Percentiles rank a stretch among this genome's conserved stretches.
These are phyloP conservation scores for Cinara cedri DNA, from an alignment of 2,888 invertebrate species.

Conservation along the genomic window DNA sequence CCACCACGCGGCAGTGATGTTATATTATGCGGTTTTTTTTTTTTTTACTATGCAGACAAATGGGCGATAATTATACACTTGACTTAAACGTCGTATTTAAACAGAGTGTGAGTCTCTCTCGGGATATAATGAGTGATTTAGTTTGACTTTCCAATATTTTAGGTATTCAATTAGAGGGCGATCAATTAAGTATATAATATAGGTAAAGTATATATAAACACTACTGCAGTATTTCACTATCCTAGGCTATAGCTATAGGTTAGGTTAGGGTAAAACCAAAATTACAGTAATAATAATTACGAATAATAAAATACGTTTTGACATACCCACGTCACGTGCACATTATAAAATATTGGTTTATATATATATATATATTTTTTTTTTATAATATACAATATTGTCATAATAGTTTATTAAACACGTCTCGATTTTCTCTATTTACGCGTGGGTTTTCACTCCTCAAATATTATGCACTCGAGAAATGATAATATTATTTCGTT, in stretches of 20 bases:
- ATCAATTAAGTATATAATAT: constrained; percentile 22
- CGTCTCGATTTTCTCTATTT: too few relatives aligned
- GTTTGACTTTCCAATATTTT: constrained; percentile 29
- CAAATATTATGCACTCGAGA: too few relatives aligned
- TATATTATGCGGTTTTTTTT: constrained; percentile 3
- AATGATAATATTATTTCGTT: too few relatives aligned
- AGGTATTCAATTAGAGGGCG: constrained; percentile 43
- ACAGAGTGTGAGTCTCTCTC: too few relatives aligned
- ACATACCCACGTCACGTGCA: not conserved
- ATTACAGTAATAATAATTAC: not conserved
- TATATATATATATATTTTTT: too few relatives aligned
- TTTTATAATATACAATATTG: too few relatives aligned
- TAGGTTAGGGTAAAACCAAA: not conserved
- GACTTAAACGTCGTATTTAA: not conserved
- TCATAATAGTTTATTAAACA: too few relatives aligned
- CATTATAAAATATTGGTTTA: not conserved
- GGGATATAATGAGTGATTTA: constrained; percentile 28
- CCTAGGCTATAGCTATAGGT: too few relatives aligned
- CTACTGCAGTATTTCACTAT: too few relatives aligned
- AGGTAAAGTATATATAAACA: not conserved
- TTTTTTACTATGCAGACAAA: constrained; percentile 11
- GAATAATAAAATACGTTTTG: too few relatives aligned
- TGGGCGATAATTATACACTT: constrained; percentile 28
- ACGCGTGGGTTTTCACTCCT: too few relatives aligned
- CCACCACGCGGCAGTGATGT: not conserved